Percentiles rank a stretch among this genome's conserved stretches.
Evolutionary conservation across 1,140 invertebrate species (phyloP).

Genomic region (Zaprionus lachaisei): DNA sequence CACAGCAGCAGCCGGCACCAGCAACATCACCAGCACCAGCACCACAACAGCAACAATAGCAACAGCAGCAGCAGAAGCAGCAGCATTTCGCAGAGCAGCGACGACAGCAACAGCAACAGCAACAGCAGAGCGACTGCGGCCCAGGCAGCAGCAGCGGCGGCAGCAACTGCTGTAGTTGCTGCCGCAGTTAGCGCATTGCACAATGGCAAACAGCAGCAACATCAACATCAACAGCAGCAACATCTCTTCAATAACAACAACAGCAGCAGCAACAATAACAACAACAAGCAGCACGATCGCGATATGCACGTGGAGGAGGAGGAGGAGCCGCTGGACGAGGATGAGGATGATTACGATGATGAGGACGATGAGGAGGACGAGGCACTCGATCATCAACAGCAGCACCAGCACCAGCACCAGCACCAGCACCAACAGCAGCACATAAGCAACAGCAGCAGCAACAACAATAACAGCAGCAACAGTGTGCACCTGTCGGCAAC

Average conservation of each 20-base stretch:
- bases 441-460: slow-evolving; percentile 39
- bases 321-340: slow-evolving; percentile 38
- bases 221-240: slow-evolving; percentile 44
- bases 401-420: slow-evolving; percentile 34
- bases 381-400: slow-evolving; percentile 42
- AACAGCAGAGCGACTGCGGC: slow-evolving; percentile 45
- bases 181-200: slow-evolving; percentile 67
- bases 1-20: slow-evolving; percentile 34
- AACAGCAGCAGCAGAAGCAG: slow-evolving; percentile 51
- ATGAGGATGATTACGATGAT: slow-evolving; percentile 54
- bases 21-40: slow-evolving; percentile 9
- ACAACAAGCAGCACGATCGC: slow-evolving; percentile 23
- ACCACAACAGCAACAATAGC: slow-evolving; percentile 43
- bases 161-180: slow-evolving; percentile 65
- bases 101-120: slow-evolving; percentile 48
- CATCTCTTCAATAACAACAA: slow-evolving; percentile 23
- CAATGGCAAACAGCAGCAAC: slow-evolving; percentile 65
- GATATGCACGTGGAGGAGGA: slow-evolving; percentile 32
- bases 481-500: neutral
- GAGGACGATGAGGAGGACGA: slow-evolving; percentile 68
- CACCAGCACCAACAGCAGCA: slow-evolving; percentile 47
- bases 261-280: slow-evolving; percentile 14
- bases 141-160: slow-evolving; percentile 49
- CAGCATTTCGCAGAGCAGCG: slow-evolving; percentile 61
- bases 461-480: slow-evolving; percentile 29